Evolutionary conservation across 2,797 vertebrate species (phyloP), one percentile per base, ranked within the genome.

Genomic region (Phoebastria nigripes): DNA sequence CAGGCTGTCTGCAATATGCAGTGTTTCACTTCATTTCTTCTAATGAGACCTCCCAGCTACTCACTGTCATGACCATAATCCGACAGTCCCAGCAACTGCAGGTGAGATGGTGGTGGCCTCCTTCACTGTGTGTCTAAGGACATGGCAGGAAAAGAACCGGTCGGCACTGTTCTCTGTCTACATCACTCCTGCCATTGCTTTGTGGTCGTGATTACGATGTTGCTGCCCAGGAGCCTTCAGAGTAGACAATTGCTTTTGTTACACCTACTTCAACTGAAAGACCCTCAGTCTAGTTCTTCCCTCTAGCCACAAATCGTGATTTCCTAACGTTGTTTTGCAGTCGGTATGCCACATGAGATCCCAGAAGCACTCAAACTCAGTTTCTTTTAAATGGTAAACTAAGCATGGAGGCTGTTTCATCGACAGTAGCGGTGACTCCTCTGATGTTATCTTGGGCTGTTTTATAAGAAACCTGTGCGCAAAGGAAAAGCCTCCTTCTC

Each of bases 391-490:
- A 41, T 13, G 54, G 25, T 47, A 81, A 78, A 31, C 22, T 15
- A 41, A 83, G 3, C 11, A 6, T 2, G 2, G 18, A 51, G 24
- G 46, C 31, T 69, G n/a, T 80, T 89, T 62, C 51, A 82, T 7
- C 13, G 5, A 35, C 35, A 49, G 58, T 3, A 46, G 29, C 2
- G 2, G 52, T 82, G 37, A 29, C 78, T 81, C 35, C 76, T 81
- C 65, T 86, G 93, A 77, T 82, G 29, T 77, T 91, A 66, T 70
- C 81, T 82, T 59, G n/a, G 39, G 20, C 29, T 76, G 37, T 46
- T 80, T 29, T 29, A 31, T n/a, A 62, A 62, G 69, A 47, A 88
- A 78, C 22, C 9, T 0, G 2, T 3, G 12, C 0, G 0, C 25
- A 80, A 69, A 87, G 54, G 21, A 67, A 85, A 77, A 87, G 29